phyloP scores from a whole-genome alignment of 2,888 invertebrate species.

The Lasiommata megera region DNA sequence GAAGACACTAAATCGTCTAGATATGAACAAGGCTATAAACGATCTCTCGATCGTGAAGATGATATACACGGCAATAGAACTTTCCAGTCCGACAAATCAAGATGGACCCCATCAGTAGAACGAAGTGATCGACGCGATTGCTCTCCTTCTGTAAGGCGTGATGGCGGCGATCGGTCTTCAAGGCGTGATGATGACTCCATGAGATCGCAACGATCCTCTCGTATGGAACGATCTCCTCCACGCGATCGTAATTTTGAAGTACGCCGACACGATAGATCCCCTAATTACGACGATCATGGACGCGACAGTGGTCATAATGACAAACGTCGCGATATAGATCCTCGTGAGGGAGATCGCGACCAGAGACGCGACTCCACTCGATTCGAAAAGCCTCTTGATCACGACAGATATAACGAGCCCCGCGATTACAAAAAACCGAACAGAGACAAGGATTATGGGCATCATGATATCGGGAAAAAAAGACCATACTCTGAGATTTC shows the following conservation, averaged over 20 bases:
- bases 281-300: background rate
- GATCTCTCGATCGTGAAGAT: background rate
- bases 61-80: background rate
- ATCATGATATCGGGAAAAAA: background rate
- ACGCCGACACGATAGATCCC: slow-evolving; percentile 2
- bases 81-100: background rate
- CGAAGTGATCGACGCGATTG: background rate
- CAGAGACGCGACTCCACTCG: background rate
- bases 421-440: background rate
- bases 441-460: background rate
- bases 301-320: background rate
- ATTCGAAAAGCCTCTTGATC: background rate
- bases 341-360: background rate
- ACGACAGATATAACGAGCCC: background rate
- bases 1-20: background rate
- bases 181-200: background rate
- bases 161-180: background rate
- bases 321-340: background rate
- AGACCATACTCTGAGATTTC: slow-evolving; percentile 2
- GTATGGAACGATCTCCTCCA: slow-evolving; percentile 8
- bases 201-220: background rate
- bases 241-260: background rate
- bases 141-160: background rate
- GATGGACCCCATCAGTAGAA: background rate
- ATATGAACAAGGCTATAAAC: background rate